Evolutionary conservation across 2,113 vertebrate genomes (phyloP).

Genomic region (Nyctereutes procyonoides): DNA sequence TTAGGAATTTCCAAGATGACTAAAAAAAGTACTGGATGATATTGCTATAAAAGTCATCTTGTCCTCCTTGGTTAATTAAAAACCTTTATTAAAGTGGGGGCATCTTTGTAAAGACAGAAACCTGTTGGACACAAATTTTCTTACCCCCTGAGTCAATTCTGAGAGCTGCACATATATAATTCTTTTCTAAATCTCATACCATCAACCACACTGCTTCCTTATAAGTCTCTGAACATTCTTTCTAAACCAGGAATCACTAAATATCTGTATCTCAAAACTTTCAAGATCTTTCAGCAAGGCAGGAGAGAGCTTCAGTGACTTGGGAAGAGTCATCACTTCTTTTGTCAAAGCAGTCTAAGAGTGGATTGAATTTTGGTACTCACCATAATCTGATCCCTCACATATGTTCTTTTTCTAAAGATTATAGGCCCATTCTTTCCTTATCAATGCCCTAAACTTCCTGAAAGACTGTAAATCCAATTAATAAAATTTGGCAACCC

Average conservation of each 20-base stretch:
- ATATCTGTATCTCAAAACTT: background rate
- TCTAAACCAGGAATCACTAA: background rate
- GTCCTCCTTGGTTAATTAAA: background rate
- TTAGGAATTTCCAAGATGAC: background rate
- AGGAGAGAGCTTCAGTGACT: background rate
- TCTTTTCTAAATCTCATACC: background rate
- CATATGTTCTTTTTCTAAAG: background rate
- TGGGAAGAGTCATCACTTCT: background rate
- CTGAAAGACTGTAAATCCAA: background rate
- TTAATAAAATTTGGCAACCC: background rate
- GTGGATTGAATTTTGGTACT: background rate
- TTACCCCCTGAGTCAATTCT: background rate
- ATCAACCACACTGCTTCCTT: background rate
- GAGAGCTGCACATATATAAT: background rate
- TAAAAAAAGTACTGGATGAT: background rate
- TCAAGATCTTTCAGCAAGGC: background rate
- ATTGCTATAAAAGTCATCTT: background rate
- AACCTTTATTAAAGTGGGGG: background rate
- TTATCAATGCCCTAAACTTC: background rate
- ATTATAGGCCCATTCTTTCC: background rate
- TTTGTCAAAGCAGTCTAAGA: background rate
- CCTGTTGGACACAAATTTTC: background rate
- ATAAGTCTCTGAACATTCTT: background rate
- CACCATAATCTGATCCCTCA: background rate
- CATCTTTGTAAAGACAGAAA: background rate